Evolutionary conservation across 2,113 vertebrate genomes (phyloP).

Genomic region (Dasypus novemcinctus): DNA sequence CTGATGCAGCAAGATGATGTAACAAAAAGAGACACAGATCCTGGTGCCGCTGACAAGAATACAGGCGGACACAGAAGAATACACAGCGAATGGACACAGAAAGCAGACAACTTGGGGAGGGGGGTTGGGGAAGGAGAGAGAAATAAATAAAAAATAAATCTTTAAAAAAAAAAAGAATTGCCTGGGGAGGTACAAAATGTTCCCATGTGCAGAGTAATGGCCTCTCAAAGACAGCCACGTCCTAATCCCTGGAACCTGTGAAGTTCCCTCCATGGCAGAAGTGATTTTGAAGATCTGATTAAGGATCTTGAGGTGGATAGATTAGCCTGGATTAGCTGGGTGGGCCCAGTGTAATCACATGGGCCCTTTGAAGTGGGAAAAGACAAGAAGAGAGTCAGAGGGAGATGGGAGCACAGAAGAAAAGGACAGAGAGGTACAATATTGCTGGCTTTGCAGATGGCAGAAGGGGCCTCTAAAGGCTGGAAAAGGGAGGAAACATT

Average conservation of each 20-base stretch:
- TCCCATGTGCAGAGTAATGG: not conserved
- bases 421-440: not conserved
- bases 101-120: too few species aligned
- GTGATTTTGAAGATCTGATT: not conserved
- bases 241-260: not conserved
- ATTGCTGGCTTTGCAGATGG: not conserved
- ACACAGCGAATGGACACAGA: too few species aligned
- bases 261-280: not conserved
- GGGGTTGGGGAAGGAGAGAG: too few species aligned
- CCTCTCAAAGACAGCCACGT: not conserved
- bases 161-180: too few species aligned
- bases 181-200: not conserved
- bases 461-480: not conserved
- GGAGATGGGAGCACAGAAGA: not conserved
- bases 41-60: too few species aligned
- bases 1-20: too few species aligned
- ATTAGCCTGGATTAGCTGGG: not conserved
- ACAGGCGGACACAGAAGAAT: too few species aligned
- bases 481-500: not conserved
- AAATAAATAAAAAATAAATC: too few species aligned
- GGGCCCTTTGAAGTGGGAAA: not conserved
- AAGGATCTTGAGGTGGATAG: not conserved
- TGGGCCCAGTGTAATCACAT: not conserved
- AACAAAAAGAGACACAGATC: too few species aligned
- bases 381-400: not conserved